These are phyloP conservation scores for Aldabrachelys gigantea DNA, from an alignment of 2,113 vertebrate species.

Conservation along the genomic window DNA sequence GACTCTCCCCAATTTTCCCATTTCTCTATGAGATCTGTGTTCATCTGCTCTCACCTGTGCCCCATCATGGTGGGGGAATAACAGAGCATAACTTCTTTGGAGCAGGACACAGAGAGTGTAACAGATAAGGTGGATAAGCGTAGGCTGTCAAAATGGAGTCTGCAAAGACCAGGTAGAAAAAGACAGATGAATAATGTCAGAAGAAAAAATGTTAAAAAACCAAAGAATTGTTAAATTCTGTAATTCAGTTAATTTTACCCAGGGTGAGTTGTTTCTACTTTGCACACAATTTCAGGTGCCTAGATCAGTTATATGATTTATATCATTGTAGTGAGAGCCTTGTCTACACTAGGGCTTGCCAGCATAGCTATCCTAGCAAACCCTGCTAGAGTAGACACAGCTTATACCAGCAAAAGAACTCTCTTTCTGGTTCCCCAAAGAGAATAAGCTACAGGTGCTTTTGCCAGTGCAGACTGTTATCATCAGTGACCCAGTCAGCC, in stretches of 20 bases:
- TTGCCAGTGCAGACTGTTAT: neutral
- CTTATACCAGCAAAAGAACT: no score
- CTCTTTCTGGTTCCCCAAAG: no score
- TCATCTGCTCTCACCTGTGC: neutral
- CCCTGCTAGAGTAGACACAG: no score
- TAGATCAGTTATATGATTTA: no score
- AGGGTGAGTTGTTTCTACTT: neutral
- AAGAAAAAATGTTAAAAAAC: neutral
- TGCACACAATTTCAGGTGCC: no score
- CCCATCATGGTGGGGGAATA: neutral
- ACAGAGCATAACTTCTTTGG: neutral
- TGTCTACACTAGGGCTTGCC: no score
- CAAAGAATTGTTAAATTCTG: neutral
- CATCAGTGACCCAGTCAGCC: neutral
- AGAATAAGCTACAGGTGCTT: no score
- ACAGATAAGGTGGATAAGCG: no score
- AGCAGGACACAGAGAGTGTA: no score
- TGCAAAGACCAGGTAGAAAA: neutral
- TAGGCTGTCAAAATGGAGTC: neutral
- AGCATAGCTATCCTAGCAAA: no score
- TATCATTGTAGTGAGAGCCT: no score
- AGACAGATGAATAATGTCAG: neutral
- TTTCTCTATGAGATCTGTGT: neutral
- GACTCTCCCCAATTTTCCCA: neutral
- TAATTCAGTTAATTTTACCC: neutral